These are phyloP conservation scores for Telenomus remus DNA, from an alignment of 1,140 invertebrate genomes.

Conservation along the genomic window DNA sequence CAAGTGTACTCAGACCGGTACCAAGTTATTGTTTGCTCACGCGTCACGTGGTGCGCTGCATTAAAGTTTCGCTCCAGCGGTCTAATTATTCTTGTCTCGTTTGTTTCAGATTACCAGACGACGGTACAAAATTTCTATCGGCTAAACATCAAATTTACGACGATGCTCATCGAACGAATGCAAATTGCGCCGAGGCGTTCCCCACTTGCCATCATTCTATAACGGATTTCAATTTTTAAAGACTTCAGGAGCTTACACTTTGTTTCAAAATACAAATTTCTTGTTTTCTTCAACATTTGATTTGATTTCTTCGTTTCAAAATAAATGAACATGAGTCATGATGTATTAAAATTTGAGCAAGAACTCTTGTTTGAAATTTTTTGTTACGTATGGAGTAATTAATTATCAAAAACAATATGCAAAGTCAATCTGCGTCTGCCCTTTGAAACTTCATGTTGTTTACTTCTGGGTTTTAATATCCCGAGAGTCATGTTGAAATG, in stretches of 20 bases:
- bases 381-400: constrained; percentile 5
- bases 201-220: constrained; percentile 74
- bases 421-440: constrained; percentile 24
- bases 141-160: constrained; percentile 80
- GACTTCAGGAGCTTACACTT: background rate
- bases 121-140: constrained; percentile 76
- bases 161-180: constrained; percentile 77
- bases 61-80: constrained; percentile 39
- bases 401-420: constrained; percentile 28
- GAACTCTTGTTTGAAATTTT: too few relatives aligned
- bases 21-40: constrained; percentile 49
- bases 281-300: too few relatives aligned
- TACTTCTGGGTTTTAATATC: constrained; percentile 17
- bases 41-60: constrained; percentile 32
- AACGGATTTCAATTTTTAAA: constrained; percentile 67
- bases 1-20: constrained; percentile 18
- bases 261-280: too few relatives aligned
- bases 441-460: constrained; percentile 10
- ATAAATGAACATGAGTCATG: too few relatives aligned
- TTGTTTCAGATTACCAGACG: constrained; percentile 65
- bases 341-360: too few relatives aligned
- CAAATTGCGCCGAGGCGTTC: constrained; percentile 73
- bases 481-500: constrained; percentile 19
- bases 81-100: constrained; percentile 53
- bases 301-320: too few relatives aligned